Evolutionary conservation across 1,140 invertebrate genomes (phyloP).

Genomic region (Drosophila prosaltans): DNA sequence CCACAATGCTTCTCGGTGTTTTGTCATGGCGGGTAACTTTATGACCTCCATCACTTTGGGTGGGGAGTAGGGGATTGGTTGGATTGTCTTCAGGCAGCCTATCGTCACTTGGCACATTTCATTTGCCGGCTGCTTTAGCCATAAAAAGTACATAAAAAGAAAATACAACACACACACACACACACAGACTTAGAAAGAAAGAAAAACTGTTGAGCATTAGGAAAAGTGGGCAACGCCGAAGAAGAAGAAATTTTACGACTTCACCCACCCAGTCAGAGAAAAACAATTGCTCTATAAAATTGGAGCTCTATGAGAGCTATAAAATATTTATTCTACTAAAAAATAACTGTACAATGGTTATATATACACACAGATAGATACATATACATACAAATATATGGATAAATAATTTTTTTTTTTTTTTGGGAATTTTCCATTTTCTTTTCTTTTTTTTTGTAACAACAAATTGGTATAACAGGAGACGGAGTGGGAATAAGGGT

Average conservation of each 20-base stretch:
- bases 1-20: neutral
- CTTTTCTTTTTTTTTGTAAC: conserved; percentile 30
- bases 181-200: neutral
- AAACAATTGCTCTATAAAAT: conserved; percentile 77
- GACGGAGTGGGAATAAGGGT: neutral
- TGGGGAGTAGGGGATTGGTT: neutral
- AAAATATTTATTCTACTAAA: conserved; percentile 81
- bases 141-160: conserved; percentile 72
- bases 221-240: conserved; percentile 43
- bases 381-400: conserved; percentile 54
- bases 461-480: conserved; percentile 67
- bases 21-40: conserved; percentile 15
- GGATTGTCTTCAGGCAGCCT: conserved; percentile 12
- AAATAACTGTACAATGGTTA: conserved; percentile 77
- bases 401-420: conserved; percentile 57
- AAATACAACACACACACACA: neutral
- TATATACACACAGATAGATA: conserved; percentile 42
- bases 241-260: conserved; percentile 58
- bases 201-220: conserved; percentile 61
- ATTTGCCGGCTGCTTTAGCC: conserved; percentile 50
- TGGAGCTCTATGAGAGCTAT: conserved; percentile 76
- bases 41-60: conserved; percentile 8
- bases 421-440: conserved; percentile 10
- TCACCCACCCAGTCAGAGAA: conserved; percentile 11
- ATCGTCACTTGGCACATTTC: conserved; percentile 34